These are phyloP conservation scores for Drosophila leonis DNA, from an alignment of 2,888 invertebrate genomes.

Conservation along the genomic window DNA sequence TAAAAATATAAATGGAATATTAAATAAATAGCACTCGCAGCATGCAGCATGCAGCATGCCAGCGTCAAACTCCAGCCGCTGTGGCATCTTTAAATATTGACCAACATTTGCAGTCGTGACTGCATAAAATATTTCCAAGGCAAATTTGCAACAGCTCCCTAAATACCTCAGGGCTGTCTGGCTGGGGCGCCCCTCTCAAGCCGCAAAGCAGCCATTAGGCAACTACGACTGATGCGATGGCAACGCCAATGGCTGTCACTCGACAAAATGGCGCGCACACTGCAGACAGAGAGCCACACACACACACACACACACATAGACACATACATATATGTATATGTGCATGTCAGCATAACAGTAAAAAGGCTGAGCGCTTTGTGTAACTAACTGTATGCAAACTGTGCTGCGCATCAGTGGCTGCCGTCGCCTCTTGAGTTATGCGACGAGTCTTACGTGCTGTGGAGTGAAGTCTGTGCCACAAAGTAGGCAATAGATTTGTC, in stretches of 20 bases:
- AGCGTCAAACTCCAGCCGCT: slow-evolving; percentile 21
- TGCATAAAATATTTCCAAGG: slow-evolving; percentile 52
- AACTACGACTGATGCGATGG: slow-evolving; percentile 67
- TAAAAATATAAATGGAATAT: slow-evolving; percentile 35
- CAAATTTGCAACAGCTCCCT: slow-evolving; percentile 40
- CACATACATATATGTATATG: slow-evolving; percentile 6
- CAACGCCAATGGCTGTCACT: slow-evolving; percentile 65
- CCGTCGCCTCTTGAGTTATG: slow-evolving; percentile 70
- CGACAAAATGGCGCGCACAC: slow-evolving; percentile 59
- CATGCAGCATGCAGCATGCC: slow-evolving; percentile 21
- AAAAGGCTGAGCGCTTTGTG: slow-evolving; percentile 67
- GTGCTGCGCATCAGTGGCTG: slow-evolving; percentile 43
- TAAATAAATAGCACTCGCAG: slow-evolving; percentile 11
- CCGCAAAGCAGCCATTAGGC: slow-evolving; percentile 79
- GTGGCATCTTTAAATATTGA: slow-evolving; percentile 43
- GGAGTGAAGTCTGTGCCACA: slow-evolving; percentile 9
- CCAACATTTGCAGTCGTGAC: slow-evolving; percentile 36
- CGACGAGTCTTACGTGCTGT: slow-evolving; percentile 21
- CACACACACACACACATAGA: slow-evolving; percentile 24
- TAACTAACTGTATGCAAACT: slow-evolving; percentile 73
- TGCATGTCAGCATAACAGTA: slow-evolving; percentile 49
- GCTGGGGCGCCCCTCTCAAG: slow-evolving; percentile 24
- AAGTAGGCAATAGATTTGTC: slow-evolving; percentile 32
- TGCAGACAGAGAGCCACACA: slow-evolving; percentile 14
- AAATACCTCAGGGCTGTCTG: slow-evolving; percentile 55